Base-by-base conservation (phyloP, 2,888 invertebrate species). In the Nemapogon koenigi region DNA sequence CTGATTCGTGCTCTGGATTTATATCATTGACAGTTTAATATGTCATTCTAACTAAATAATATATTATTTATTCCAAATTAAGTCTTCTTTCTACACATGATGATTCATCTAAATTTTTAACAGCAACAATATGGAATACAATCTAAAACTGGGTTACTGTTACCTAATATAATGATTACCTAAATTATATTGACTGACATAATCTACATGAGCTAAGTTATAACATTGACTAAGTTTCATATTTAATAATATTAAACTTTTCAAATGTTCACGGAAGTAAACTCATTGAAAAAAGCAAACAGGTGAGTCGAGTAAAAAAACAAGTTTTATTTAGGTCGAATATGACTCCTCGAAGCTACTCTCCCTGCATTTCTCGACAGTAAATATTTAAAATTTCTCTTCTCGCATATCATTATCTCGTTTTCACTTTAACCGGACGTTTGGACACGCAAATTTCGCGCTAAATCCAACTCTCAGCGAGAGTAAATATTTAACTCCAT, bases 341-440 rank as follows among this genome's bases (percentile, higher is more conserved):
- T 61, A 63, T 62, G 62, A 64, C 59, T 70, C 62, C 57, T 62
- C 63, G 57, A 17, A 22, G 19, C 61, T 53, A 62, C 76, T 67
- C 75, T 66, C 71, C 65, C 66, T 64, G 55, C 68, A 62, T 75
- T 75, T 75, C 72, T 67, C 69, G 58, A 55, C 56, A 56, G 55
- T 65, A 75, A 76, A 73, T 63, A 69, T 71, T 73, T 65, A 57
- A 73, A 75, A 72, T 78, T 78, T 78, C 78, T 78, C 78, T 78
- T 76, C 72, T 72, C 59, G 72, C 72, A 75, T 76, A 62, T 71
- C 69, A 73, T 75, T 76, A 70, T 52, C 52, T 69, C 52, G 71
- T 71, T 78, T 78, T 78, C 78, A 75, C 76, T 72, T 47, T 13
- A 56, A 52, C 57, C 63, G 64, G 66, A 63, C 59, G 51, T 35